Evolutionary conservation across 2,888 invertebrate genomes (phyloP).

Genomic region (Pyralis farinalis): DNA sequence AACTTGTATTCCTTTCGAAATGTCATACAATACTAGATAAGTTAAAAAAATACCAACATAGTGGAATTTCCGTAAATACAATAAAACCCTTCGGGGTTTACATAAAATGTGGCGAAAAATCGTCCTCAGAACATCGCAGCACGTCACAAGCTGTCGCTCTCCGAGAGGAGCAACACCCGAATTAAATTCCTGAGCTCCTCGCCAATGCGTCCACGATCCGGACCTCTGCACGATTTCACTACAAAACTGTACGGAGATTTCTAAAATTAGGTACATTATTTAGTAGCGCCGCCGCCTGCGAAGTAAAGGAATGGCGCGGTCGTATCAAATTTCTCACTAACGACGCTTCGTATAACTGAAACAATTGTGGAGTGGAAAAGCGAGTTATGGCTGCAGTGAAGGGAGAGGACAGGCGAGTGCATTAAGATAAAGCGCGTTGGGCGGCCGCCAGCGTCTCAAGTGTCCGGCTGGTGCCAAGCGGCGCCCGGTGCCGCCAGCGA

Average conservation of each 20-base stretch:
- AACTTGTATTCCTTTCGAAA: no score
- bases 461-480: slow-evolving; percentile 62
- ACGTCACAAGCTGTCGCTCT: slow-evolving; percentile 62
- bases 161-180: slow-evolving; percentile 56
- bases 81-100: slow-evolving; percentile 43
- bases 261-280: slow-evolving; percentile 45
- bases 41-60: no score
- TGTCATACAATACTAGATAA: background rate
- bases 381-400: slow-evolving; percentile 59
- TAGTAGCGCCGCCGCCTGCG: slow-evolving; percentile 24
- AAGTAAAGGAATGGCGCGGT: slow-evolving; percentile 9
- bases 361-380: slow-evolving; percentile 59
- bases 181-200: slow-evolving; percentile 68
- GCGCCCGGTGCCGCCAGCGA: slow-evolving; percentile 19
- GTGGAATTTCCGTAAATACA: slow-evolving; percentile 32
- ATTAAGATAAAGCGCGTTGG: slow-evolving; percentile 75
- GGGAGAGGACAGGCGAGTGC: slow-evolving; percentile 62
- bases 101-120: slow-evolving; percentile 56
- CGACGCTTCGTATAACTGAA: slow-evolving; percentile 42
- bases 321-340: slow-evolving; percentile 46
- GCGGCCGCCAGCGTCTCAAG: slow-evolving; percentile 71
- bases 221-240: slow-evolving; percentile 42
- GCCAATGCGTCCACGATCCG: slow-evolving; percentile 36
- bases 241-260: slow-evolving; percentile 43
- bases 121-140: slow-evolving; percentile 47